Evolutionary conservation across 2,888 invertebrate species (phyloP), one percentile per base, ranked within the genome.

Genomic region (Drosophila rellima): DNA sequence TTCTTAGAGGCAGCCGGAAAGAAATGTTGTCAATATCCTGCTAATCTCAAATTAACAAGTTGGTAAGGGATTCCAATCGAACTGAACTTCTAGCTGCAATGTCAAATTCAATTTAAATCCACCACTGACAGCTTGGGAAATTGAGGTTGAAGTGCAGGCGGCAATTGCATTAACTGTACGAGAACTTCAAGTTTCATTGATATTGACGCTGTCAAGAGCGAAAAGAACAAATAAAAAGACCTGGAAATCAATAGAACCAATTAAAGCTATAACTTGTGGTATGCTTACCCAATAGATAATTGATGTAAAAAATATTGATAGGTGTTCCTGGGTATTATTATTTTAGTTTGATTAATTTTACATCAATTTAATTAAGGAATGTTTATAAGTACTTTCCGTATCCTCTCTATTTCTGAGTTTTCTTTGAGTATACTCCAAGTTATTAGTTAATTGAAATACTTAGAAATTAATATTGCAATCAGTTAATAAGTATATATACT

Each of bases 21-120:
- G 70, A 62, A 82, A 54, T 55, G 74, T 66, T 75, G 78, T 73
- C 86, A 82, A 88, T 80, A 85, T 88, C 86, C 83, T 82, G 86
- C 64, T 83, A 65, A 79, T 67, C 63, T 70, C 59, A 71, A 71
- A 71, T 82, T 83, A 81, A 71, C 72, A 71, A 73, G 64, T 71
- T 71, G 52, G 48, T 57, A 51, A 65, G 45, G 74, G 54, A 70
- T 62, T 45, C 51, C 63, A 59, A 35, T 63, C 45, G 39, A 63
- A 44, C 15, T 15, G 52, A 48, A 35, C 35, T 37, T 47, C 55
- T 15, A 70, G 37, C 59, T 65, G 66, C 62, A 67, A 61, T 70
- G 45, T 71, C 55, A 76, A 82, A 88, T 88, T 76, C 55, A 70
- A 77, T 82, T 79, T 52, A 61, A 88, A 23, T 54, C 45, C 40